Evolutionary conservation across 2,797 vertebrate species (phyloP).

Genomic region (Gallinago stenura): DNA sequence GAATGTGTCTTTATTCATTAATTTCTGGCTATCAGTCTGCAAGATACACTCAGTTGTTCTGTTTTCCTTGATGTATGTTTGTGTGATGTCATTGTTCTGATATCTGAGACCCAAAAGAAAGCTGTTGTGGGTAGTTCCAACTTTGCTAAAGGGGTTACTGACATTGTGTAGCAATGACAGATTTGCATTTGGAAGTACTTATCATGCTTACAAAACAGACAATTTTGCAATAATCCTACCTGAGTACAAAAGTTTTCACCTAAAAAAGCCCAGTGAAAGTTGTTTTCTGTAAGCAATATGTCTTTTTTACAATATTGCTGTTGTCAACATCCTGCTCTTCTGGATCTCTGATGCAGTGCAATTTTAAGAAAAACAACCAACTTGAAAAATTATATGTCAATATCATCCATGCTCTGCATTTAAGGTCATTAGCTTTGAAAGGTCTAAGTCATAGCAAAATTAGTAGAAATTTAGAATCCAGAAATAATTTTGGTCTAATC

Average conservation of each 20-base stretch:
- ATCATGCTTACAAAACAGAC: background rate
- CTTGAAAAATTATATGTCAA: background rate
- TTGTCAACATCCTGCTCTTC: background rate
- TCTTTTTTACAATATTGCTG: background rate
- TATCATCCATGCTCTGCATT: background rate
- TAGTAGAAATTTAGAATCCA: background rate
- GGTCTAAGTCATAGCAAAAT: background rate
- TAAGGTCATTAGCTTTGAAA: background rate
- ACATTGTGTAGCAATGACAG: background rate
- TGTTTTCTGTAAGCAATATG: background rate
- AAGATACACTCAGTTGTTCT: background rate
- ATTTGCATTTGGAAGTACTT: background rate
- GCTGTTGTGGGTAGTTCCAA: no score
- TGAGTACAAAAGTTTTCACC: background rate
- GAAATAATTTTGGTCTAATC: background rate
- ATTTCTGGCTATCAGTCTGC: background rate
- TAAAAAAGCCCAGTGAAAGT: background rate
- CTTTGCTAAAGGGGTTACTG: background rate
- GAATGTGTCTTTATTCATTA: conserved; percentile 3
- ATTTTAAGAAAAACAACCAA: background rate
- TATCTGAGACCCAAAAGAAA: background rate
- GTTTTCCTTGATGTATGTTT: background rate
- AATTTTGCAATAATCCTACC: background rate
- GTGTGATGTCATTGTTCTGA: background rate
- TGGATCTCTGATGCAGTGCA: background rate